Evolutionary conservation across 2,888 invertebrate genomes (phyloP).

Genomic region (Acanthacorydalis orientalis): DNA sequence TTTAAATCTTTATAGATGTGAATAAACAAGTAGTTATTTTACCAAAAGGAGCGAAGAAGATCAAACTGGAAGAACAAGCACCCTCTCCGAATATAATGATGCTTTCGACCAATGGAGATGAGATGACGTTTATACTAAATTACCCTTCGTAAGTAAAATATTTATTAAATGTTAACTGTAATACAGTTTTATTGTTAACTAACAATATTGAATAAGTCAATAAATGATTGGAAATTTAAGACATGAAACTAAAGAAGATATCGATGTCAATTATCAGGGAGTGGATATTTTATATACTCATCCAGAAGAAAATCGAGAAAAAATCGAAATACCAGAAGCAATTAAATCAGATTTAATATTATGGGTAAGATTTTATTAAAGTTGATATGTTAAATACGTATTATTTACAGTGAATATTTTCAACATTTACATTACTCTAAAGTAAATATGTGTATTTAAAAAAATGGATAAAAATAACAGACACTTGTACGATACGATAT

Average conservation of each 20-base stretch:
- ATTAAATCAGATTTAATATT: constrained; percentile 38
- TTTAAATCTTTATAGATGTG: neutral
- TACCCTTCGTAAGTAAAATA: neutral
- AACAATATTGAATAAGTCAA: neutral
- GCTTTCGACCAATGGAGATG: neutral
- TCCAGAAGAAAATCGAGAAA: constrained; percentile 34
- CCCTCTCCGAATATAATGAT: neutral
- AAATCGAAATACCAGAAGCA: constrained; percentile 41
- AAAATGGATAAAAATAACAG: too few species aligned
- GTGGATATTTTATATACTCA: constrained; percentile 30
- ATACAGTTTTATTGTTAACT: neutral
- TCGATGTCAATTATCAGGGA: constrained; percentile 20
- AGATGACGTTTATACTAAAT: neutral
- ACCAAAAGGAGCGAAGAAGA: constrained; percentile 39
- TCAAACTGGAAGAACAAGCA: constrained; percentile 34
- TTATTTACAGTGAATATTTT: too few species aligned
- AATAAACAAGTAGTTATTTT: constrained; percentile 31
- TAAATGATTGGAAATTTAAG: neutral
- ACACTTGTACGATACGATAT: too few species aligned
- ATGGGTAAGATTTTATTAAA: constrained; percentile 26
- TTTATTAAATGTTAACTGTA: neutral
- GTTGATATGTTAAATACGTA: neutral
- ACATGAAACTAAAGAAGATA: neutral
- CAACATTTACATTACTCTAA: too few species aligned
- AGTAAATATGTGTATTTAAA: too few species aligned